A percentile compares a stretch with the other conserved stretches of the same genome.
phyloP scores from a whole-genome alignment of 2,113 vertebrate genomes.

The Tenrec ecaudatus region DNA sequence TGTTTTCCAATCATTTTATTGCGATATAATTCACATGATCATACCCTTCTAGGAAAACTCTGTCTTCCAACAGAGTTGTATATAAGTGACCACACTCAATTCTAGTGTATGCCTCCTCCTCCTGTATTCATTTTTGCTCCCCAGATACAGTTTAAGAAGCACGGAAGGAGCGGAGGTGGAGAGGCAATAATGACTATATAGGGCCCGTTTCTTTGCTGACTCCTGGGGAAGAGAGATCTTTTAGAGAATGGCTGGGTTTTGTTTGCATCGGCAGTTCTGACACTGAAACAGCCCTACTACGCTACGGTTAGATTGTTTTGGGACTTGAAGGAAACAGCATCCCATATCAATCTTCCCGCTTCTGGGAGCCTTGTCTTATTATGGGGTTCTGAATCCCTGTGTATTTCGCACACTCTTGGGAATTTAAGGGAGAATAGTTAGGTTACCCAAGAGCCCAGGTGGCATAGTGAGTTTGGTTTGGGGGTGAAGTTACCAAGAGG shows the following conservation, averaged over 20 bases:
- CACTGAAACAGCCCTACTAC: not conserved
- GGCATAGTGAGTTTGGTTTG: no score
- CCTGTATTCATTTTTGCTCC: no score
- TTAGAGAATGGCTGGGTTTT: not conserved
- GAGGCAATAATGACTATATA: no score
- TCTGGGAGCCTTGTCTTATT: not conserved
- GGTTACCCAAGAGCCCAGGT: not conserved
- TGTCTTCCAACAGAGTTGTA: no score
- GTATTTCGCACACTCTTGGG: not conserved
- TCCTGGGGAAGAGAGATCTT: not conserved
- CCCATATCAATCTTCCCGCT: not conserved
- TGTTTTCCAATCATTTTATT: no score
- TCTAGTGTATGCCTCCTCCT: no score
- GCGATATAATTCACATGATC: no score
- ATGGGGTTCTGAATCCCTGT: not conserved
- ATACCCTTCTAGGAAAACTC: no score
- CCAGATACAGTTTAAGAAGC: no score
- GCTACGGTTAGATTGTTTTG: not conserved
- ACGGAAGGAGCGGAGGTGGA: no score
- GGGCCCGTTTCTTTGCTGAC: not conserved
- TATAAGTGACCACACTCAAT: no score
- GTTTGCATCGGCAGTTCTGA: not conserved
- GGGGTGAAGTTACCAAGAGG: not conserved
- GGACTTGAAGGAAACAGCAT: not conserved
- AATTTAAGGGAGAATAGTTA: not conserved